phyloP scores from a whole-genome alignment of 2,888 invertebrate species.

The Neoascia interrupta region DNA sequence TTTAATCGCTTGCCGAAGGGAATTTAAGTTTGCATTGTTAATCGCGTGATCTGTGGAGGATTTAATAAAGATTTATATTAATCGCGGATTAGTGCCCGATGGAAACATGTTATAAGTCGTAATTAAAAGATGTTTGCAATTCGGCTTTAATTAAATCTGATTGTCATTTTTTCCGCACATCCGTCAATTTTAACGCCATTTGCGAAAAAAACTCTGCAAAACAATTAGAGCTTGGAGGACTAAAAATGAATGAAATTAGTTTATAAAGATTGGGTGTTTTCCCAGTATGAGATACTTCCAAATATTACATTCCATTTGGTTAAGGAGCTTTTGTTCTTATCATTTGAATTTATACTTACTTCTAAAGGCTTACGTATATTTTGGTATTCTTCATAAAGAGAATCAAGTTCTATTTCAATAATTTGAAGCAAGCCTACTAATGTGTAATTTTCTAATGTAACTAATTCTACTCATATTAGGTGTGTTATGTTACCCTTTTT shows the following conservation, averaged over 20 bases:
- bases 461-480: too few species aligned
- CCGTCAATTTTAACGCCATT: constrained; percentile 5
- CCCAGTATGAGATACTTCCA: constrained; percentile 4
- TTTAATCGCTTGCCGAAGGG: too few species aligned
- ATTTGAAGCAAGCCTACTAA: constrained; percentile 6
- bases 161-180: too few species aligned
- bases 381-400: constrained; percentile 7
- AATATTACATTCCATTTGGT: constrained; percentile 13
- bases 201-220: constrained; percentile 12
- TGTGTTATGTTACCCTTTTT: too few species aligned
- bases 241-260: constrained; percentile 16
- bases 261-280: constrained; percentile 8
- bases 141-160: too few species aligned
- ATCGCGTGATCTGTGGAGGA: too few species aligned
- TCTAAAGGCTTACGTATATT: constrained; percentile 4
- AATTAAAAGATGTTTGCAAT: too few species aligned
- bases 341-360: constrained; percentile 7
- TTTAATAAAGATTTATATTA: too few species aligned
- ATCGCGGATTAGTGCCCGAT: too few species aligned
- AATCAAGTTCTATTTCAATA: constrained; percentile 13
- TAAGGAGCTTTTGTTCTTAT: constrained; percentile 10
- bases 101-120: too few species aligned
- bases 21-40: too few species aligned
- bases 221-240: constrained; percentile 14
- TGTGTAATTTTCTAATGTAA: too few species aligned